Conservation (phyloP, 2,888 invertebrate genomes). For the Eristalis pertinax region DNA sequence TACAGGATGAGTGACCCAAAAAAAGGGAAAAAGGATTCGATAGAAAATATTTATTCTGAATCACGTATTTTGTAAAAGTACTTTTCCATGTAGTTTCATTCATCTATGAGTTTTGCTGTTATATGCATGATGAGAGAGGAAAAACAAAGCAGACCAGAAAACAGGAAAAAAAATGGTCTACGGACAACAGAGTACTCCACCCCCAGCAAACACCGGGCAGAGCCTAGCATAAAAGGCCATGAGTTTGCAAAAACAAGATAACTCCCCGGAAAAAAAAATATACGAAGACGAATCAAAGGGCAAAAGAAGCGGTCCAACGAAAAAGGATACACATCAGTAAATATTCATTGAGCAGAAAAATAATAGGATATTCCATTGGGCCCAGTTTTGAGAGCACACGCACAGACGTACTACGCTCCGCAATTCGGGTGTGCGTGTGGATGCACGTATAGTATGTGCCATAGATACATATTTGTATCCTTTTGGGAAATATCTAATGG, state of each 20-base stretch:
- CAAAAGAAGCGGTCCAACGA: conserved; percentile 41
- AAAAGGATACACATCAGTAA: conserved; percentile 70
- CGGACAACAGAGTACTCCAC: conserved; percentile 1
- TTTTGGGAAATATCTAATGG: conserved; percentile 69
- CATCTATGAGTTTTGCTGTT: conserved; percentile 68
- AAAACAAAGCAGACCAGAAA: conserved; percentile 28
- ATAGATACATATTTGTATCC: conserved; percentile 58
- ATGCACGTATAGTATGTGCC: neutral
- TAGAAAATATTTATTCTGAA: conserved; percentile 70
- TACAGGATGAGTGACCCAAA: conserved; percentile 31
- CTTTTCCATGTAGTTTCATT: conserved; percentile 73
- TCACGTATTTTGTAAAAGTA: conserved; percentile 72
- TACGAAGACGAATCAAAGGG: conserved; percentile 38
- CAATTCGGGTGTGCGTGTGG: conserved; percentile 13
- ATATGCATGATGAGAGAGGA: conserved; percentile 65
- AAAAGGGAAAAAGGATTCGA: conserved; percentile 60
- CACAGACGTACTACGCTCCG: neutral
- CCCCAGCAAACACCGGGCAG: neutral
- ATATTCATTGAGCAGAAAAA: conserved; percentile 73
- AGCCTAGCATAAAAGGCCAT: conserved; percentile 58
- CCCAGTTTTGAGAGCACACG: conserved; percentile 61
- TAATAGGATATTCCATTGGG: conserved; percentile 72
- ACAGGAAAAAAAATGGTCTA: conserved; percentile 23
- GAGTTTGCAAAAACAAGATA: conserved; percentile 68
- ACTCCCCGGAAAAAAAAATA: conserved; percentile 52